Conservation (phyloP, 2,888 invertebrate genomes). For the Pharmacophagus antenor region DNA sequence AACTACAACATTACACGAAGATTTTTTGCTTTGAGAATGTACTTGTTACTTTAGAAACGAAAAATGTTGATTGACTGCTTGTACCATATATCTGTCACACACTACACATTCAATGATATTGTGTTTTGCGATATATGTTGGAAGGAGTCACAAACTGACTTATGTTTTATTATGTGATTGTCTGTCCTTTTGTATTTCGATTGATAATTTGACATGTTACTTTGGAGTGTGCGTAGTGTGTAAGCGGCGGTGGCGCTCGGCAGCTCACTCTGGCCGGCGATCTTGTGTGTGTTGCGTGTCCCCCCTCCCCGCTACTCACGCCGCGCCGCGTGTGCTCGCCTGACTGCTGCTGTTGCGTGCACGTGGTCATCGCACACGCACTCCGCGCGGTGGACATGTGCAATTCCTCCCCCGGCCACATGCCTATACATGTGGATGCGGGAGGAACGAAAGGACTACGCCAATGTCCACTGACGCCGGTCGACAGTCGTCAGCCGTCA, state of each 20-base stretch:
- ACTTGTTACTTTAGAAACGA: slow-evolving; percentile 3
- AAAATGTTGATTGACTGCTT: slow-evolving; percentile 6
- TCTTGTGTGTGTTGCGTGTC: slow-evolving; percentile 74
- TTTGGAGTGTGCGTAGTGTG: slow-evolving; percentile 66
- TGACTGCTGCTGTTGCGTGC: slow-evolving; percentile 65
- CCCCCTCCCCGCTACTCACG: slow-evolving; percentile 47
- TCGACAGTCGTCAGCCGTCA: slow-evolving; percentile 55
- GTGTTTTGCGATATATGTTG: not conserved
- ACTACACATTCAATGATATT: not conserved
- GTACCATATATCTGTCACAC: slow-evolving; percentile 4
- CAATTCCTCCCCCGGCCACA: slow-evolving; percentile 54
- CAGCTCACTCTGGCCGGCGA: slow-evolving; percentile 78
- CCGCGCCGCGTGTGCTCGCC: slow-evolving; percentile 53
- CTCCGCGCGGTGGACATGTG: slow-evolving; percentile 39
- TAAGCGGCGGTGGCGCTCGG: slow-evolving; percentile 44
- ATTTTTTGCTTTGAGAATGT: slow-evolving; percentile 5
- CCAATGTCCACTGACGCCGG: slow-evolving; percentile 40
- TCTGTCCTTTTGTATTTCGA: slow-evolving; percentile 33
- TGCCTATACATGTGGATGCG: slow-evolving; percentile 42
- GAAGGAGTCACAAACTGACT: slow-evolving; percentile 21
- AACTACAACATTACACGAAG: slow-evolving; percentile 1
- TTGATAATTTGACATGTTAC: slow-evolving; percentile 51
- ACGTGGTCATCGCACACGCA: slow-evolving; percentile 28
- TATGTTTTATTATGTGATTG: slow-evolving; percentile 32
- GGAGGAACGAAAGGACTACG: slow-evolving; percentile 45